phyloP scores from a whole-genome alignment of 2,113 vertebrate species.

The Mus spicilegus region DNA sequence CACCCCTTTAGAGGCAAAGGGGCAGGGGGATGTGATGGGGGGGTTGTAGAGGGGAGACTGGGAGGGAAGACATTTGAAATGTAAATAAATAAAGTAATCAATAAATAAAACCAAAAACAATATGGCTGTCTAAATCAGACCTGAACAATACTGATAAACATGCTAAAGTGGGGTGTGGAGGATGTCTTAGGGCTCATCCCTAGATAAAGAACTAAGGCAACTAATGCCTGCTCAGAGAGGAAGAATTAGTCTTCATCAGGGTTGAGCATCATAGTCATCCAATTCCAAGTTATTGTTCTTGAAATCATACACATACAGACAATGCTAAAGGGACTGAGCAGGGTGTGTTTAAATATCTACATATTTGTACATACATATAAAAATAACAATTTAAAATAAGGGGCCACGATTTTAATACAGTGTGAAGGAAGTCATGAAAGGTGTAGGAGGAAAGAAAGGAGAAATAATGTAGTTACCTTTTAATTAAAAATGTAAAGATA shows the following conservation, averaged over 20 bases:
- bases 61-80: too few species aligned
- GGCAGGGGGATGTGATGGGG: too few species aligned
- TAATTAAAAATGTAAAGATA: background rate
- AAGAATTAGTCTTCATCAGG: background rate
- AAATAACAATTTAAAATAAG: background rate
- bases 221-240: background rate
- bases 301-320: background rate
- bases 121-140: background rate
- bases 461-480: background rate
- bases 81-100: too few species aligned
- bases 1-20: too few species aligned
- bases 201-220: background rate
- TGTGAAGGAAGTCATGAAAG: background rate
- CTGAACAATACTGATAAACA: background rate
- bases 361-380: background rate
- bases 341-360: background rate
- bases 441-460: too few species aligned
- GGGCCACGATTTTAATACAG: background rate
- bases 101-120: background rate
- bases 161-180: background rate
- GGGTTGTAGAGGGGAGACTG: too few species aligned
- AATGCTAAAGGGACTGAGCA: background rate
- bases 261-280: background rate
- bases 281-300: background rate
- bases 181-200: background rate